phyloP scores from a whole-genome alignment of 2,797 vertebrate genomes.

The Acanthopagrus latus region DNA sequence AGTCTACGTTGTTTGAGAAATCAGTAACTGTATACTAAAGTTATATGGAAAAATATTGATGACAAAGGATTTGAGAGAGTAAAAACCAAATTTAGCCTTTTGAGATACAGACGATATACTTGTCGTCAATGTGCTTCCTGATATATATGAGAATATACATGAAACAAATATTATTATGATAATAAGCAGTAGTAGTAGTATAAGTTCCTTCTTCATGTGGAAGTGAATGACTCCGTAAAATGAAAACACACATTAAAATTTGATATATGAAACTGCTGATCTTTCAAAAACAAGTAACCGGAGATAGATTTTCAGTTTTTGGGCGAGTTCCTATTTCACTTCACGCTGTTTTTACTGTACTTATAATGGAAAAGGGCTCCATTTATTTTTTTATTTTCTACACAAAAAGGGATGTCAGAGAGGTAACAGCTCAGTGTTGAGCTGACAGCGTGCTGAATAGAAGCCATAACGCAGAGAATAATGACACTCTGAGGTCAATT shows the following conservation, averaged over 20 bases:
- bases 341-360: not conserved
- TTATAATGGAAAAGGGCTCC: not conserved
- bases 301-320: not conserved
- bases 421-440: not conserved
- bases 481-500: constrained; percentile 23
- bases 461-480: not conserved
- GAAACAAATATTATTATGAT: too few relatives aligned
- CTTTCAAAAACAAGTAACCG: not conserved
- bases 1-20: not conserved
- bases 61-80: too few relatives aligned
- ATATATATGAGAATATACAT: not conserved
- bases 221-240: not conserved
- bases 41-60: not conserved
- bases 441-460: not conserved
- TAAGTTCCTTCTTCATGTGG: not conserved
- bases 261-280: not conserved
- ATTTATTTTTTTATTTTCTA: not conserved
- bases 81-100: too few relatives aligned
- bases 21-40: not conserved
- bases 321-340: not conserved
- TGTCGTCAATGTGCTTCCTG: not conserved
- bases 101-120: not conserved
- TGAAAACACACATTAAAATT: too few relatives aligned
- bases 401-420: constrained; percentile 8
- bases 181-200: too few relatives aligned